Conservation (phyloP, 1,140 invertebrate genomes). For the Drosophila tani region DNA sequence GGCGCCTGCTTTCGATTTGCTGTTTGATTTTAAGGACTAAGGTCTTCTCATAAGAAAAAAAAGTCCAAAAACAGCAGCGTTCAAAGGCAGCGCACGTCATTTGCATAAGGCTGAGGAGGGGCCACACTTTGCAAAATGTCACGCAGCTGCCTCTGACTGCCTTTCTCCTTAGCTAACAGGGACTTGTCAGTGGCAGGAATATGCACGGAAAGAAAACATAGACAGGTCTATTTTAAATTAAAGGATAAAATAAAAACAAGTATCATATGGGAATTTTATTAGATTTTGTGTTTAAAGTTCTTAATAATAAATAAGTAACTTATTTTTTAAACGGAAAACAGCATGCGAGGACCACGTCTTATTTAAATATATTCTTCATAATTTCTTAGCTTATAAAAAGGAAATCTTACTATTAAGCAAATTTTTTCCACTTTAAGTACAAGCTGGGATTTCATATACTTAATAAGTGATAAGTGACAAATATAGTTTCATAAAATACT, state of each 20-base stretch:
- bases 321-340: no score
- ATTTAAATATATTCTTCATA: no score
- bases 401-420: neutral
- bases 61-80: neutral
- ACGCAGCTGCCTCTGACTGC: conserved; percentile 12
- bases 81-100: conserved; percentile 37
- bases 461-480: neutral
- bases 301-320: no score
- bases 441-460: neutral
- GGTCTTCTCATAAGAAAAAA: neutral
- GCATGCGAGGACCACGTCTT: no score
- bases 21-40: conserved; percentile 32
- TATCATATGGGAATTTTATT: neutral
- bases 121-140: conserved; percentile 25
- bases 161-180: neutral
- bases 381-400: no score
- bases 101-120: conserved; percentile 29
- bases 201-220: neutral
- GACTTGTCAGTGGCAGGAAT: neutral
- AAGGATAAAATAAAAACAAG: neutral
- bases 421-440: neutral
- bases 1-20: conserved; percentile 34
- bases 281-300: no score
- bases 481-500: neutral
- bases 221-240: neutral